Base-by-base conservation (phyloP, 2,888 invertebrate species). In the Endotricha flammealis region DNA sequence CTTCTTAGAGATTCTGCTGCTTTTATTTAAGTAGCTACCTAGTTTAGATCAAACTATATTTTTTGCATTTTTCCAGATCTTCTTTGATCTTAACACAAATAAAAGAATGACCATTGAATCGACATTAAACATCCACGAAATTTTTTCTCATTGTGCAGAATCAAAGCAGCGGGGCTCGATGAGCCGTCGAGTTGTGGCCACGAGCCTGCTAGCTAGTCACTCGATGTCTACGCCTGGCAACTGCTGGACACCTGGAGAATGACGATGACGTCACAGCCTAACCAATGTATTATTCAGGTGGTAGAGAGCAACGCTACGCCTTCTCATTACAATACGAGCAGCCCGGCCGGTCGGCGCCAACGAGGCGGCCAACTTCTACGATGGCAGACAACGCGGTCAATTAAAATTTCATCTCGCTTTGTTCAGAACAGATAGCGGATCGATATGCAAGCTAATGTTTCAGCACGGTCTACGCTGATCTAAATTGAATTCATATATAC, bases 351-450 rank as follows among this genome's bases (percentile, higher is more conserved):
- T 53, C 57, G 66, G 67, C 68, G 64, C 65, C 68, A 61, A 61
- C 49, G 48, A 50, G 70, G 48, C 72, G 70, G 59, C 59, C 58
- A 71, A 70, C 71, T 76, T 74, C 71, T 57, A 57, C 64, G 64
- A 66, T 61, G 63, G 67, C 65, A 74, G 76, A 75, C 74, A 67
- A 69, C 68, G 67, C 68, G 68, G 71, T 72, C 78, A 75, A 83
- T 85, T 83, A 85, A 83, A 85, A 75, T 82, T 85, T 85, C 81
- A 85, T 80, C 66, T 68, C 77, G 74, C 76, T 77, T 78, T 78
- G 81, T 81, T 71, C 70, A 62, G 51, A 66, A 60, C 67, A 65
- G 64, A 75, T 74, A 75, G 64, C 70, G 61, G 77, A 80, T 79
- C 80, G 74, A 77, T 80, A 62, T 62, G 57, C 60, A 53, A 60